Evolutionary conservation across 37 sponge, comb jelly and placozoan genomes (phyloP).

Genomic region (Haliclona indistincta): DNA sequence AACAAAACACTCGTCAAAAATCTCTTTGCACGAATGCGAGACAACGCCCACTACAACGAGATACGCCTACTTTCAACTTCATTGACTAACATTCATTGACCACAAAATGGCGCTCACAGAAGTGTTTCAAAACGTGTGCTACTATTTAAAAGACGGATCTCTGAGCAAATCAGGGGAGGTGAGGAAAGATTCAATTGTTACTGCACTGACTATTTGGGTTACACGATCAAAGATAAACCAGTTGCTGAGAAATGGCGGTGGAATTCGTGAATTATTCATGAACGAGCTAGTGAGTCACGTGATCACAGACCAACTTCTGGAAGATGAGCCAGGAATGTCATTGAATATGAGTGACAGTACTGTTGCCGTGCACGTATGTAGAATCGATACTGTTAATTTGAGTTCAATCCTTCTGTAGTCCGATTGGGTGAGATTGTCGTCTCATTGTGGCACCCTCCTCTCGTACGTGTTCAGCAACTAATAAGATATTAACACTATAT

Average conservation of each 20-base stretch:
- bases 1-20: too few relatives aligned
- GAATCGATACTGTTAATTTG: not conserved
- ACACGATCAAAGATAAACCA: constrained; percentile 57
- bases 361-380: not conserved
- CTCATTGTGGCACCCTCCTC: constrained; percentile 54
- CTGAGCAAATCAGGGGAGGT: constrained; percentile 25
- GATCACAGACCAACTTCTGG: constrained; percentile 44
- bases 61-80: too few relatives aligned
- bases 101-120: not conserved
- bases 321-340: constrained; percentile 1
- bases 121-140: constrained; percentile 31
- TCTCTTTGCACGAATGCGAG: too few relatives aligned
- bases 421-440: constrained; percentile 66
- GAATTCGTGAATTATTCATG: constrained; percentile 67
- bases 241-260: constrained; percentile 69
- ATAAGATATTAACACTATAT: too few relatives aligned
- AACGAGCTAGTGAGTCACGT: constrained; percentile 77
- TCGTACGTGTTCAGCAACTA: constrained; percentile 73
- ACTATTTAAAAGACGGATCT: constrained; percentile 25
- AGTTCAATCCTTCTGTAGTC: constrained; percentile 27
- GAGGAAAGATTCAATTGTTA: not conserved
- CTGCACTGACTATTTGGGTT: too few relatives aligned
- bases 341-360: not conserved
- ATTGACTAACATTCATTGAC: too few relatives aligned
- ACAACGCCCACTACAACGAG: too few relatives aligned